A percentile compares a stretch with the other conserved stretches of the same genome.
These are phyloP conservation scores for Lagopus muta DNA, from an alignment of 2,113 vertebrate genomes.

Conservation along the genomic window DNA sequence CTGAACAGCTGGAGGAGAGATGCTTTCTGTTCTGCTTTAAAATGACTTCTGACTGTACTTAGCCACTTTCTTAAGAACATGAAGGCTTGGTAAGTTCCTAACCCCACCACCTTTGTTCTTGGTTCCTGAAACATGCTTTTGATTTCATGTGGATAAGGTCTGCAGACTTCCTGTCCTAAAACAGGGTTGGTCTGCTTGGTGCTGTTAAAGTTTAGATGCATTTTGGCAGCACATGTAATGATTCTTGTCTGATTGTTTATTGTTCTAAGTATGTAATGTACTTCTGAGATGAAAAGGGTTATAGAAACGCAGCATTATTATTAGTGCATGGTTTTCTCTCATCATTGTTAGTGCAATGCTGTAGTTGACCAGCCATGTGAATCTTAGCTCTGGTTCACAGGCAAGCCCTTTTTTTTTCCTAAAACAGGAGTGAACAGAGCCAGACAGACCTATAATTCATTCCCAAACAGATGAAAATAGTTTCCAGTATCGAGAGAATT, in stretches of 20 bases:
- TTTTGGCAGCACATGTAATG: slow-evolving; percentile 29
- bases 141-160: slow-evolving; percentile 10
- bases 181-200: neutral
- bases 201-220: neutral
- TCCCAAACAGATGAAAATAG: slow-evolving; percentile 63
- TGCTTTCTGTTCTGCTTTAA: slow-evolving; percentile 5
- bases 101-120: slow-evolving; percentile 36
- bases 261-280: slow-evolving; percentile 18
- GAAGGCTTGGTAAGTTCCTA: neutral
- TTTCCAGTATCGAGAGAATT: slow-evolving; percentile 62
- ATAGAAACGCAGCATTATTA: slow-evolving; percentile 33
- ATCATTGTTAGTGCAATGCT: slow-evolving; percentile 1
- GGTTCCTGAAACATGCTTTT: slow-evolving; percentile 23
- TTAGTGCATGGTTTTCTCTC: slow-evolving; percentile 8
- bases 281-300: slow-evolving; percentile 53
- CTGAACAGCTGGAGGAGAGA: neutral
- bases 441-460: slow-evolving; percentile 65
- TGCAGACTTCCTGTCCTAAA: slow-evolving; percentile 27
- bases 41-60: neutral
- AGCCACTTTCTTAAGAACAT: neutral
- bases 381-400: slow-evolving; percentile 18
- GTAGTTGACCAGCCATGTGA: slow-evolving; percentile 8
- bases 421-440: slow-evolving; percentile 15
- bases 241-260: slow-evolving; percentile 17
- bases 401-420: slow-evolving; percentile 23